Conservation (phyloP, 2,797 vertebrate species). For the Mormyrops attenuatus region DNA sequence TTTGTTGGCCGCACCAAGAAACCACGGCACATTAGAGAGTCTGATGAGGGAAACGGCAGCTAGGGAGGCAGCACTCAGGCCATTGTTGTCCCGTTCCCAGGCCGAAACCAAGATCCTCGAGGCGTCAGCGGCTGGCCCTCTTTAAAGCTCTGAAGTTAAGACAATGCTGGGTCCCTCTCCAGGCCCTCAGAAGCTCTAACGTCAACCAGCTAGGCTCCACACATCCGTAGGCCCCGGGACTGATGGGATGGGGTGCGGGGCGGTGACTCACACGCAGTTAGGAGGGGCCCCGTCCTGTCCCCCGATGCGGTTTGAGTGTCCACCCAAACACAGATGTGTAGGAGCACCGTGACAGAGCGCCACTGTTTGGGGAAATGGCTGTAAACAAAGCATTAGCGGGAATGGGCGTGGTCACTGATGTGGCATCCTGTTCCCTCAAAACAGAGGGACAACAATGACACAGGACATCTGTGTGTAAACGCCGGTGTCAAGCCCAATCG, state of each 20-base stretch:
- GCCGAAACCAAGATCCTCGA: not conserved
- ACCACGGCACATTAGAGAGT: not conserved
- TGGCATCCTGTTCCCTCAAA: not conserved
- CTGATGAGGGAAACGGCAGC: not conserved
- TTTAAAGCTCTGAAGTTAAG: not conserved
- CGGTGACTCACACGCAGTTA: constrained; percentile 18
- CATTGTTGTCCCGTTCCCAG: constrained; percentile 21
- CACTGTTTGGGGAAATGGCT: not conserved
- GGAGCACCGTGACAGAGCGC: not conserved
- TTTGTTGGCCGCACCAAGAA: not conserved
- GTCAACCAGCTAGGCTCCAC: not conserved
- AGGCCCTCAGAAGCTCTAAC: not conserved
- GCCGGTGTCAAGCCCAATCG: not conserved
- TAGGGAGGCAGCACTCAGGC: not conserved
- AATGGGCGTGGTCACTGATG: not conserved
- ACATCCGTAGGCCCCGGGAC: not conserved
- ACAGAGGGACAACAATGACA: constrained; percentile 11
- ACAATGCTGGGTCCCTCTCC: not conserved
- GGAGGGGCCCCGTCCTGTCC: not conserved
- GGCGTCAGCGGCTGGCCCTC: not conserved
- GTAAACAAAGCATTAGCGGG: not conserved
- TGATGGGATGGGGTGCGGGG: not conserved
- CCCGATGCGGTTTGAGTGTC: not conserved
- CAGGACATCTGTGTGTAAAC: not conserved
- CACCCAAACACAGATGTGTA: constrained; percentile 19